Evolutionary conservation across 2,888 invertebrate genomes (phyloP).

Genomic region (Drosophila birchii): DNA sequence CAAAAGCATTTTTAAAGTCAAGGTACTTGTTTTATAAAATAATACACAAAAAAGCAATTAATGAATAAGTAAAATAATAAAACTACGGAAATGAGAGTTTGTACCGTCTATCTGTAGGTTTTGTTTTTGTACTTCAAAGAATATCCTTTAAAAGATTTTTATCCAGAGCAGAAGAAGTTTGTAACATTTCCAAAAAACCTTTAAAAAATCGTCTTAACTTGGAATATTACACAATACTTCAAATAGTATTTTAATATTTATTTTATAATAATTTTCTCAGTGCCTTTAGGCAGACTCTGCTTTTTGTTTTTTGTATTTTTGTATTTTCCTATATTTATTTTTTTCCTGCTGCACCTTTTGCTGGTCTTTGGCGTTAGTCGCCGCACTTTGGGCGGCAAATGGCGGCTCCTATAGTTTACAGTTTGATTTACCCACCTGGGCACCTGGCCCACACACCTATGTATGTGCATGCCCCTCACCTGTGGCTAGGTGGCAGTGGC

Average conservation of each 20-base stretch:
- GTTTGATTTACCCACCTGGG: constrained; percentile 58
- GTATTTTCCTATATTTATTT: background rate
- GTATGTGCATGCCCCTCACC: constrained; percentile 1
- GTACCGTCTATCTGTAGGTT: too few relatives aligned
- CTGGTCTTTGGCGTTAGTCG: constrained; percentile 71
- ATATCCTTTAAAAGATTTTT: too few relatives aligned
- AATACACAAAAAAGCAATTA: too few relatives aligned
- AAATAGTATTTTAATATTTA: background rate
- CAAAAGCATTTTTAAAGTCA: too few relatives aligned
- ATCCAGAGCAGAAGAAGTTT: background rate
- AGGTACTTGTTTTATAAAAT: too few relatives aligned
- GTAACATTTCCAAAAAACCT: background rate
- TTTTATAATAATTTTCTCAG: background rate
- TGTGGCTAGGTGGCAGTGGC: constrained; percentile 10
- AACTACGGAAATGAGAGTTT: too few relatives aligned
- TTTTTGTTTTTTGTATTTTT: background rate
- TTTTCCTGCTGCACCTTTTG: constrained; percentile 17
- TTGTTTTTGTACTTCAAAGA: too few relatives aligned
- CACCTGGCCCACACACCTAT: constrained; percentile 2
- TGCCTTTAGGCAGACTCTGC: constrained; percentile 21
- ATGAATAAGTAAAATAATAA: too few relatives aligned
- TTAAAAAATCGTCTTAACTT: background rate
- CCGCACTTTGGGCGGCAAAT: constrained; percentile 79
- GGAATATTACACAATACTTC: background rate
- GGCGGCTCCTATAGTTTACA: constrained; percentile 73